Conservation (phyloP, 2,113 vertebrate genomes). For the Brachypteracias leptosomus region DNA sequence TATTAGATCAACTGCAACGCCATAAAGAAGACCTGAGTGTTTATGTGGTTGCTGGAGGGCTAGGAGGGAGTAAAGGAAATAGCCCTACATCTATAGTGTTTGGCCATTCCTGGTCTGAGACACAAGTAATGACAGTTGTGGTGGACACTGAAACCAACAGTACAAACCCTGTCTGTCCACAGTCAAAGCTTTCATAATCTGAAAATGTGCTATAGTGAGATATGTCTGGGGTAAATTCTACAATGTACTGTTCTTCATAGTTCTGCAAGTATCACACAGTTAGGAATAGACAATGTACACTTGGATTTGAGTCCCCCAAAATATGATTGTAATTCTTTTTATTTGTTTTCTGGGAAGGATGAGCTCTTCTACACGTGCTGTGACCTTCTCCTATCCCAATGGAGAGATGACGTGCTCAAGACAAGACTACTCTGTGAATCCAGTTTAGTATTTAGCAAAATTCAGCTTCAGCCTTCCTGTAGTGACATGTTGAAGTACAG, state of each 20-base stretch:
- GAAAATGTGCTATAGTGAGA: not conserved
- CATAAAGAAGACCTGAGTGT: not conserved
- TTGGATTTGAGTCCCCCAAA: not conserved
- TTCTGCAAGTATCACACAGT: not conserved
- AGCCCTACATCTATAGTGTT: not conserved
- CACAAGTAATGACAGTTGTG: not conserved
- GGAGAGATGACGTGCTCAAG: not conserved
- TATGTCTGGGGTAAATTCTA: not conserved
- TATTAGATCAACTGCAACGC: not conserved
- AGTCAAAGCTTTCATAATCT: not conserved
- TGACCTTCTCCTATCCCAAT: not conserved
- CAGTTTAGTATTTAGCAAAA: not conserved
- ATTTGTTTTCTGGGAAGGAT: not conserved
- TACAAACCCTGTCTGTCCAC: not conserved
- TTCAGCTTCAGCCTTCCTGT: not conserved
- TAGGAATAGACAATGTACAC: not conserved
- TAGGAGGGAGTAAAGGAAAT: not conserved
- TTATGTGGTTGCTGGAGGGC: not conserved
- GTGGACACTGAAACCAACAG: not conserved
- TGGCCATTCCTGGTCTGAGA: not conserved
- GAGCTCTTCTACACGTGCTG: not conserved
- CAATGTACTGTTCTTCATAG: not conserved
- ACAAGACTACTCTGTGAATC: not conserved
- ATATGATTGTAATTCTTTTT: not conserved
- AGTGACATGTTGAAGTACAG: not conserved